phyloP scores from a whole-genome alignment of 2,113 vertebrate genomes.

The Poeciliopsis occidentalis region DNA sequence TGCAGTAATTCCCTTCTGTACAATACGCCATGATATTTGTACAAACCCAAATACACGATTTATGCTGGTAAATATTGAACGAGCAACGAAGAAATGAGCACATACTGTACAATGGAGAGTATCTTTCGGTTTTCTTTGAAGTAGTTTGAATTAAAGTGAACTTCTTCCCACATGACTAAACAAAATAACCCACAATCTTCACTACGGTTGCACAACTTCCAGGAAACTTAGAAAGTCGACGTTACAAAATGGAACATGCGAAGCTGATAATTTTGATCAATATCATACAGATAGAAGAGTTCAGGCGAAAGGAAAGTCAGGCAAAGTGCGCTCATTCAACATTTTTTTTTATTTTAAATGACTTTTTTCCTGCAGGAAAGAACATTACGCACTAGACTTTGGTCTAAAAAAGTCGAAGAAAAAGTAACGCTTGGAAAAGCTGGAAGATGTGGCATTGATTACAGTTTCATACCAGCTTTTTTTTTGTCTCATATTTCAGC shows the following conservation, averaged over 20 bases:
- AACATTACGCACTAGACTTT: conserved; percentile 32
- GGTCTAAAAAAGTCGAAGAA: conserved; percentile 25
- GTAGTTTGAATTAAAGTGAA: neutral
- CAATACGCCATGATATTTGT: neutral
- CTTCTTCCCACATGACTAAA: neutral
- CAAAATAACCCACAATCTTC: conserved; percentile 5
- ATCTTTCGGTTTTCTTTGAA: neutral
- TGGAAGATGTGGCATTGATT: conserved; percentile 10
- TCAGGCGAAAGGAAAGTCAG: neutral
- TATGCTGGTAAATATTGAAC: conserved; percentile 1
- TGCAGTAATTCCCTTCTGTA: neutral
- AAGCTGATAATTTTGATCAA: conserved; percentile 27
- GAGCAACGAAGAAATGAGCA: conserved; percentile 7
- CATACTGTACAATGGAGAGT: neutral
- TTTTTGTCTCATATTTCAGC: conserved; percentile 28
- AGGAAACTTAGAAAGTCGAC: neutral
- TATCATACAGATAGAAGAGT: conserved; percentile 30
- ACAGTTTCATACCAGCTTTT: conserved; percentile 21
- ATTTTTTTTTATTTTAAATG: conserved; percentile 7
- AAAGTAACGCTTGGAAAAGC: conserved; percentile 21
- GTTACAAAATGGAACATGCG: neutral
- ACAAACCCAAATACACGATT: neutral
- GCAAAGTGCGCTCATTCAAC: conserved; percentile 5
- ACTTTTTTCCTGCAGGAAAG: conserved; percentile 21
- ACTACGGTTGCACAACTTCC: neutral